Percentiles rank a stretch among this genome's conserved stretches.
Conservation (phyloP, 2,888 invertebrate species). For the Cheilosia grossa region DNA sequence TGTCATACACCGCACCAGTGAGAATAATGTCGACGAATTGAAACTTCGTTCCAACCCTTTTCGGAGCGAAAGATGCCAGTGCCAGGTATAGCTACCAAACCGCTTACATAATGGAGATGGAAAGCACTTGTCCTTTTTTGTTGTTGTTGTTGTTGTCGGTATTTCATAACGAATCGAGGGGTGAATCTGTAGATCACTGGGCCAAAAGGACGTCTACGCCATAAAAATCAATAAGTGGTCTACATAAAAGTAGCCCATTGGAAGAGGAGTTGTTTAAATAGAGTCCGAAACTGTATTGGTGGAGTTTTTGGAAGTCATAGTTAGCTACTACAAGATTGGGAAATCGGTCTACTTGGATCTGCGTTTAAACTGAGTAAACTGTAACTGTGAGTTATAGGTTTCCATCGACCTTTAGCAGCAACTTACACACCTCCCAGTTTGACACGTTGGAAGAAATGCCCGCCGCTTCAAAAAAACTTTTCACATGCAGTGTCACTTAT, state of each 20-base stretch:
- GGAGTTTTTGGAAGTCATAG: background rate
- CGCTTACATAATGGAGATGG: slow-evolving; percentile 34
- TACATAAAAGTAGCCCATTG: slow-evolving; percentile 28
- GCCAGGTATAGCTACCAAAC: slow-evolving; percentile 16
- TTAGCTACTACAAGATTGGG: no score
- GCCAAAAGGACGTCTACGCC: slow-evolving; percentile 32
- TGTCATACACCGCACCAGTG: slow-evolving; percentile 54
- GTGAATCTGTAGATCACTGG: slow-evolving; percentile 60
- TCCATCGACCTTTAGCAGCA: no score
- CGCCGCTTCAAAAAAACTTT: no score
- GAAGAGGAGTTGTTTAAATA: slow-evolving; percentile 36
- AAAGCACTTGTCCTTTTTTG: slow-evolving; percentile 42
- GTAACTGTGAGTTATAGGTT: no score
- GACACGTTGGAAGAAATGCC: no score
- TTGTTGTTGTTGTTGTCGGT: background rate
- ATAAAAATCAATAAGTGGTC: slow-evolving; percentile 58
- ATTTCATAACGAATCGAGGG: background rate
- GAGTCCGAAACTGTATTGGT: slow-evolving; percentile 15
- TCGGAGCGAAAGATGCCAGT: background rate
- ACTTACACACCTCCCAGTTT: no score
- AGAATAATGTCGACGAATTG: slow-evolving; percentile 70
- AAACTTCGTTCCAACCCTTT: slow-evolving; percentile 64
- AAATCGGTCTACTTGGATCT: no score
- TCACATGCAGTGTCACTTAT: no score
- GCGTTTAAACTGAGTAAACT: no score